Conservation (phyloP, 2,888 invertebrate genomes). For the Agelastica alni region DNA sequence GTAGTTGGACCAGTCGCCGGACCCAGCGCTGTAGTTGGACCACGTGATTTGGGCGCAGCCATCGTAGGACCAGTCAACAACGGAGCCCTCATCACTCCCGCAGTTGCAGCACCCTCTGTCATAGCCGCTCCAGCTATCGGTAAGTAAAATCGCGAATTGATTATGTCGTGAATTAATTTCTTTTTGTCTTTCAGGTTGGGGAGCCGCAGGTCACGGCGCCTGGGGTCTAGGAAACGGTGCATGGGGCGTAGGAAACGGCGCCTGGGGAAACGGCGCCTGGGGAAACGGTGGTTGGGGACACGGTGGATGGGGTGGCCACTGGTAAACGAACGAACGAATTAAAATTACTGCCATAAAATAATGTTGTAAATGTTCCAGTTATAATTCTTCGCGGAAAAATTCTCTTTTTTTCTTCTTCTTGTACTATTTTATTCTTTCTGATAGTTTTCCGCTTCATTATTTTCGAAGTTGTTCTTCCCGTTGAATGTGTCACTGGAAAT, state of each 20-base stretch:
- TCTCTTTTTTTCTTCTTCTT: not conserved
- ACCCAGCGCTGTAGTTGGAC: constrained; percentile 34
- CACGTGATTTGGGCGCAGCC: constrained; percentile 19
- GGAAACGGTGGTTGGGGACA: constrained; percentile 15
- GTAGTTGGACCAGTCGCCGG: constrained; percentile 33
- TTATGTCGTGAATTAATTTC: not conserved
- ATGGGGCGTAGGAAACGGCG: too few species aligned
- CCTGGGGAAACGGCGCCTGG: constrained; percentile 12
- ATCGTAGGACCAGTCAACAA: constrained; percentile 30
- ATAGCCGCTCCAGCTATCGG: constrained; percentile 25
- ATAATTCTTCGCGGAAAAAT: not conserved
- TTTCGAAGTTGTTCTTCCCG: constrained; percentile 4
- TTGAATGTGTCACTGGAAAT: constrained; percentile 19
- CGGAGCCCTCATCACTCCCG: constrained; percentile 31
- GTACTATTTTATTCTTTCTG: not conserved
- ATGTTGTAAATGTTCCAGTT: constrained; percentile 16
- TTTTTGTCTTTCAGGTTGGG: constrained; percentile 13
- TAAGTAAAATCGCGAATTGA: too few species aligned
- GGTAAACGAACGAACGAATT: constrained; percentile 14
- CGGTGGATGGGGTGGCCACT: constrained; percentile 24
- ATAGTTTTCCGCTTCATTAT: not conserved
- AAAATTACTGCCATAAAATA: constrained; percentile 1
- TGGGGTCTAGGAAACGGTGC: constrained; percentile 20
- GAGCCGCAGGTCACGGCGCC: constrained; percentile 10
- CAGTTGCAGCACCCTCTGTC: constrained; percentile 22